A percentile compares a stretch with the other conserved stretches of the same genome.
These are phyloP conservation scores for Myotis planiceps DNA, from an alignment of 2,797 vertebrate species.

Conservation along the genomic window DNA sequence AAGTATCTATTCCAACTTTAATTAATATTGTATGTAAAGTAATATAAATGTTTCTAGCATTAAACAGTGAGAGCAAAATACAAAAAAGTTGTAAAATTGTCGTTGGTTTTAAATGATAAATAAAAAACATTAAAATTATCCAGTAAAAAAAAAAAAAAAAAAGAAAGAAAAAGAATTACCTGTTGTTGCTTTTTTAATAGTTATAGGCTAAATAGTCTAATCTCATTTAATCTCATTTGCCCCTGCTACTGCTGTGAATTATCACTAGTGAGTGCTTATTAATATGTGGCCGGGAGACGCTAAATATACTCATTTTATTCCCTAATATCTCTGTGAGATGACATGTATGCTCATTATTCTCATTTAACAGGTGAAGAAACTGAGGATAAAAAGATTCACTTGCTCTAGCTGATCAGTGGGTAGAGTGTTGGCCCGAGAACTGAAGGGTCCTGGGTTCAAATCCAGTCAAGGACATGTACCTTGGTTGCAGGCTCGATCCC, in stretches of 20 bases:
- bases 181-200: background rate
- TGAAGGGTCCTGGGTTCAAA: too few relatives aligned
- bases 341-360: background rate
- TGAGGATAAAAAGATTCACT: background rate
- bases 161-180: background rate
- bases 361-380: background rate
- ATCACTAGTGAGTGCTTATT: background rate
- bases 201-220: background rate
- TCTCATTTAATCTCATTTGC: background rate
- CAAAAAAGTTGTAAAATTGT: background rate
- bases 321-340: background rate
- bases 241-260: background rate
- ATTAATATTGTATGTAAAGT: background rate
- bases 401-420: too few relatives aligned
- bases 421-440: too few relatives aligned
- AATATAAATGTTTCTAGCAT: background rate
- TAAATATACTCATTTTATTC: background rate
- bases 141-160: background rate
- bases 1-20: background rate
- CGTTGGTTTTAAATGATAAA: background rate
- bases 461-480: too few relatives aligned
- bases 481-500: too few relatives aligned
- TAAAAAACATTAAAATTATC: slow-evolving; percentile 6
- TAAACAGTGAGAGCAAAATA: background rate
- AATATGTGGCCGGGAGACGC: background rate